Base-by-base conservation (phyloP, 1,140 invertebrate genomes). In the Apocrypta bakeri region DNA sequence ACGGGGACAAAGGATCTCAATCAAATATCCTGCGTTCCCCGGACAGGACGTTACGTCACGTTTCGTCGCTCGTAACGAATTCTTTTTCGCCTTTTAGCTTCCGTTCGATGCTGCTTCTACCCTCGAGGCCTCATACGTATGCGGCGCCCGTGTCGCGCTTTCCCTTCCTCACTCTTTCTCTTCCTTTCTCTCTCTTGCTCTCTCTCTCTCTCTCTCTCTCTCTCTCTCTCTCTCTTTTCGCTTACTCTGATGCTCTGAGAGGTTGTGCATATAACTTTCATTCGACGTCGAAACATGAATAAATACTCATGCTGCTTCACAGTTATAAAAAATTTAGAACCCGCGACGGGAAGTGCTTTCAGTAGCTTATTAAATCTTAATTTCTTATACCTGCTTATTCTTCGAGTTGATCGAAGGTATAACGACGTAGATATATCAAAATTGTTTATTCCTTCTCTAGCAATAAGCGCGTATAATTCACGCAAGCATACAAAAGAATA, bases 1-100 rank as follows among this genome's bases (percentile, higher is more conserved):
- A 56, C 29, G 56, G 40, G 69, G 27, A 81, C 79, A 81, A 81
- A 81, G 79, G 72, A 66, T 66, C 79, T 81, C 79, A 48, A 75
- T 81, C 79, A 75, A 81, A 81, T 56, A 56, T 75, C 25, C 63
- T 71, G 33, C 24, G 48, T 17, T 21, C 33, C 8, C 17, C 66
- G 42, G 61, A 31, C 68, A 25, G 27, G 29, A 33, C 68, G 25
- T 29, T n/a, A 40, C 37, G 66, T 56, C 66, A 37, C 66, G 37
- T 71, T 17, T 48, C 78, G 78, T 48, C 42, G 66, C 33, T 29
- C 64, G 31, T 71, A 79, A 69, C 77, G 78, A 72, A 71, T 79
- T 79, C 48, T 37, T 61, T 72, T 71, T 24, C 42, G n/a, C 25
- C 68, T 37, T 25, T 40, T 56, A 6, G 63, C 12, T n/a, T 31